phyloP scores from a whole-genome alignment of 2,888 invertebrate genomes.

The Agapostemon virescens region DNA sequence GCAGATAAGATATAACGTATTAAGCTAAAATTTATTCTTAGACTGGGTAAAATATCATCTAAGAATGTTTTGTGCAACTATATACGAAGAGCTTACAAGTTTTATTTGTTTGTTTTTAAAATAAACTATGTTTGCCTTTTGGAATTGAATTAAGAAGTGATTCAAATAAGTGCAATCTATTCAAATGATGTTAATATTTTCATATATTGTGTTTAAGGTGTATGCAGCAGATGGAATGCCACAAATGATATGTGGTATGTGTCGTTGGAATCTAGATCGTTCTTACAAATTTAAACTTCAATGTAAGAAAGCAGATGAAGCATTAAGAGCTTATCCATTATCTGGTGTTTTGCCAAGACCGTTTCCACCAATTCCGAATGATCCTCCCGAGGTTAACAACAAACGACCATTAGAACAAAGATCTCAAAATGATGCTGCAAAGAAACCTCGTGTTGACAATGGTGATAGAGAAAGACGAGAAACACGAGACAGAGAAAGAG shows the following conservation, averaged over 20 bases:
- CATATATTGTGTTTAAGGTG: constrained; percentile 67
- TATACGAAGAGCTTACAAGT: background rate
- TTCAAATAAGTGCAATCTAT: background rate
- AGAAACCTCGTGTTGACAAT: constrained; percentile 76
- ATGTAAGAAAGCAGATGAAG: constrained; percentile 88
- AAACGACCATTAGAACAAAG: constrained; percentile 74
- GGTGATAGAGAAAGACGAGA: constrained; percentile 73
- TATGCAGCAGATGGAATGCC: constrained; percentile 87
- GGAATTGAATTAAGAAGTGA: background rate
- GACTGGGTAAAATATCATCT: background rate
- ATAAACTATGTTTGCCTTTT: background rate
- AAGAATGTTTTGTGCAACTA: background rate
- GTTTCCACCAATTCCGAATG: constrained; percentile 80
- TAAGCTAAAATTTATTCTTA: background rate
- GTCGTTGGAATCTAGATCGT: constrained; percentile 86
- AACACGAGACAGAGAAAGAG: constrained; percentile 58
- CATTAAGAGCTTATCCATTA: constrained; percentile 85
- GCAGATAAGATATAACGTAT: background rate
- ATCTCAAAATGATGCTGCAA: constrained; percentile 67
- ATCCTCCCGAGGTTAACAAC: constrained; percentile 70
- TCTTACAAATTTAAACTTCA: constrained; percentile 89
- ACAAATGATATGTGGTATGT: constrained; percentile 86
- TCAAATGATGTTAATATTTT: constrained; percentile 3
- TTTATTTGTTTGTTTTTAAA: background rate
- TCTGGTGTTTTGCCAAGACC: constrained; percentile 84